A percentile compares a stretch with the other conserved stretches of the same genome.
Evolutionary conservation across 2,113 vertebrate species (phyloP).

Genomic region (Empidonax alnorum): DNA sequence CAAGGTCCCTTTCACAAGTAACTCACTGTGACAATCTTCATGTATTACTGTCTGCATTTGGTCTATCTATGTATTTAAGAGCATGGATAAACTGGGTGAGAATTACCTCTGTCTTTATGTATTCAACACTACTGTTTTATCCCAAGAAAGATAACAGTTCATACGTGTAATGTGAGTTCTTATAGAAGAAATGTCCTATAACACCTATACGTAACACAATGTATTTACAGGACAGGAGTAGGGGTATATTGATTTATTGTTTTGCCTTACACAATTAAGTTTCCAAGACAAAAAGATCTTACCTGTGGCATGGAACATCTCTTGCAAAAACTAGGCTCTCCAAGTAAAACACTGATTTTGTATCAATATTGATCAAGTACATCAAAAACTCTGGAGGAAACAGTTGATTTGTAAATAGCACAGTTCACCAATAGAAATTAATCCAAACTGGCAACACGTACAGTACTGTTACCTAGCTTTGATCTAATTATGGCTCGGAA

Average conservation of each 20-base stretch:
- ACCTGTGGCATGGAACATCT: slow-evolving; percentile 54
- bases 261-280: background rate
- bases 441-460: slow-evolving; percentile 61
- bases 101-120: background rate
- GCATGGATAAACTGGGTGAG: background rate
- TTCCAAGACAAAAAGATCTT: slow-evolving; percentile 45
- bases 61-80: background rate
- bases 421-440: slow-evolving; percentile 68
- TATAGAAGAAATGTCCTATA: background rate
- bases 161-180: background rate
- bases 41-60: background rate
- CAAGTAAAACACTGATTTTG: background rate
- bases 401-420: slow-evolving; percentile 58
- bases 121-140: background rate
- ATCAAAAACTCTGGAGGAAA: slow-evolving; percentile 83
- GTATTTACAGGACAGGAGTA: background rate
- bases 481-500: slow-evolving; percentile 82
- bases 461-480: slow-evolving; percentile 85
- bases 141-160: background rate
- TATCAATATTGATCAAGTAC: slow-evolving; percentile 39
- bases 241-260: background rate
- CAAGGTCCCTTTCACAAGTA: background rate
- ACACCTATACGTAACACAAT: background rate
- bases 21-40: background rate
- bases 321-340: slow-evolving; percentile 19